Base-by-base conservation (phyloP, 1,140 invertebrate genomes). In the Leptonema lineaticorne region DNA sequence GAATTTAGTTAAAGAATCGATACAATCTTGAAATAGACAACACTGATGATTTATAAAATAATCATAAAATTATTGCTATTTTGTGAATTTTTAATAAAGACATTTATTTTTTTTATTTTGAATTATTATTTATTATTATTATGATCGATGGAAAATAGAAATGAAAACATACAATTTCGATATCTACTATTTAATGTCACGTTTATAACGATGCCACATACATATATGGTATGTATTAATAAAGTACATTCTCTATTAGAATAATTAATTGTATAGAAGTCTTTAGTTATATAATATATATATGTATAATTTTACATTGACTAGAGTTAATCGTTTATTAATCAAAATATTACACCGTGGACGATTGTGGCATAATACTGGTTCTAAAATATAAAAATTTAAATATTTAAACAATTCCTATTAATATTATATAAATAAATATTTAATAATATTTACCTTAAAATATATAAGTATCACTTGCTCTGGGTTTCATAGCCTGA, bases 381-480 rank as follows among this genome's bases (percentile, higher is more conserved):
- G 27, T 26, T 26, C 62, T 64, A 24, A 16, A 64, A 64, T 20
- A 29, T 4, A 28, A 27, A 11, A 58, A 18, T 53, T 20, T 53
- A 20, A 2, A 53, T 53, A 26, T 53, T 53, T 4, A 22, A 4
- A 14, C 3, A n/a, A n/a, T n/a, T 33, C 18, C 5, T n/a, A 33
- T 33, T 20, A 53, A 53, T 20, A 3, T 29, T 11, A 28, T 53
- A 20, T 22, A 45, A 24, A 24, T 2, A 63, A 24, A 24, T 63
- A 63, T 30, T 2, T 20, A 63, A 16, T 63, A 30, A 28, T 5
- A n/a, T 50, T 63, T 67, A 72, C 68, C 71, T 70, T 68, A 73
- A 65, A 66, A 73, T 65, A 73, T 73, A 66, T 73, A 73, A 65
- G 71, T 73, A 73, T 73, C 71, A 73, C 71, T 73, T 70, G 62